These are phyloP conservation scores for Galeruca laticollis DNA, from an alignment of 2,888 invertebrate genomes.

Conservation along the genomic window DNA sequence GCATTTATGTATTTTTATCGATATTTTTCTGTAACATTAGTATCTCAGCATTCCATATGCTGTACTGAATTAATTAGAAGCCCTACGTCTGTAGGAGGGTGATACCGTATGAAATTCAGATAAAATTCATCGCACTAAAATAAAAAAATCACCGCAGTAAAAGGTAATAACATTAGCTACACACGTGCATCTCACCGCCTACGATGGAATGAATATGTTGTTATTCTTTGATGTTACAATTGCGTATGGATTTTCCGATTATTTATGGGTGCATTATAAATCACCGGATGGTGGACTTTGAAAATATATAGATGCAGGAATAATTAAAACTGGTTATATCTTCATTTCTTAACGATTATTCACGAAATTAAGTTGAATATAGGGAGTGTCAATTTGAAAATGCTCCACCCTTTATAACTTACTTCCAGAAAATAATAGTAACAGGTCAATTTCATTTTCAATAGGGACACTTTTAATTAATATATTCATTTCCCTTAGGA, in stretches of 20 bases:
- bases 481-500: no score
- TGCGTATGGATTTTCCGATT: slow-evolving; percentile 44
- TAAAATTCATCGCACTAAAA: slow-evolving; percentile 21
- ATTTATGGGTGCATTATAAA: slow-evolving; percentile 42
- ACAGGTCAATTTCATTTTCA: no score
- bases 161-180: slow-evolving; percentile 47
- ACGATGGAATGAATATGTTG: slow-evolving; percentile 47
- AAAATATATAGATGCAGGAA: no score
- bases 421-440: no score
- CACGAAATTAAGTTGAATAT: no score
- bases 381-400: no score
- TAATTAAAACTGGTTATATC: no score
- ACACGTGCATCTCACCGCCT: slow-evolving; percentile 48
- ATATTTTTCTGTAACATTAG: neutral
- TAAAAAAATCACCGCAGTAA: neutral
- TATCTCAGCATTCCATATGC: neutral
- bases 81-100: neutral
- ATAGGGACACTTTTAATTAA: no score
- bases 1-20: no score
- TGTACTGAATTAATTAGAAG: neutral
- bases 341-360: no score
- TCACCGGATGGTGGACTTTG: no score
- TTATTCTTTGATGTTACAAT: slow-evolving; percentile 45
- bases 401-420: no score
- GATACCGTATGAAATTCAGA: neutral